Percentiles rank a stretch among this genome's conserved stretches.
phyloP scores from a whole-genome alignment of 2,113 vertebrate genomes.

The Nanorana parkeri region DNA sequence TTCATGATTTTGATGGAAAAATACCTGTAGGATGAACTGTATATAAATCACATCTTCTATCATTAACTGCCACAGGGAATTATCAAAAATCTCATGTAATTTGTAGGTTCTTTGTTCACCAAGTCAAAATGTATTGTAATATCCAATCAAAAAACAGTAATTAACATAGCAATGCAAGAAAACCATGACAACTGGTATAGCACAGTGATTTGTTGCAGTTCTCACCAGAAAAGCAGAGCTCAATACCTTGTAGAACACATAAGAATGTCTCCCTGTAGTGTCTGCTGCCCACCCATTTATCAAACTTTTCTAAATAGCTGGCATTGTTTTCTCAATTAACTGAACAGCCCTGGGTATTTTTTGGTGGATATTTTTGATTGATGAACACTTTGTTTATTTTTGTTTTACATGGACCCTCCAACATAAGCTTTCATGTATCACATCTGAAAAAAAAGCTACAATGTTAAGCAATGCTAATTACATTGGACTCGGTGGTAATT shows the following conservation, averaged over 20 bases:
- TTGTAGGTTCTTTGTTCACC: constrained; percentile 2
- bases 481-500: no score
- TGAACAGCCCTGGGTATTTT: constrained; percentile 30
- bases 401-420: constrained; percentile 14
- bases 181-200: constrained; percentile 32
- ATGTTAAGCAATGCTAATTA: constrained; percentile 16
- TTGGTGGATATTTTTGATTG: constrained; percentile 34
- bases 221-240: neutral
- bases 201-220: constrained; percentile 24
- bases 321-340: constrained; percentile 40
- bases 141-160: constrained; percentile 1
- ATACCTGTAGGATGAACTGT: neutral
- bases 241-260: neutral
- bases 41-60: neutral
- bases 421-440: constrained; percentile 27
- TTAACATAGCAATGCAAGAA: constrained; percentile 1
- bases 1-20: neutral
- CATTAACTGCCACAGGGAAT: constrained; percentile 2
- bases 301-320: constrained; percentile 46
- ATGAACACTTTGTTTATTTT: constrained; percentile 49
- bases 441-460: constrained; percentile 33
- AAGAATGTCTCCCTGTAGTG: constrained; percentile 21
- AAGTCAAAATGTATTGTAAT: neutral
- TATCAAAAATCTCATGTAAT: constrained; percentile 6
- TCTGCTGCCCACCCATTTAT: constrained; percentile 38